Base-by-base conservation (phyloP, 2,888 invertebrate genomes). In the Rhagonycha fulva region DNA sequence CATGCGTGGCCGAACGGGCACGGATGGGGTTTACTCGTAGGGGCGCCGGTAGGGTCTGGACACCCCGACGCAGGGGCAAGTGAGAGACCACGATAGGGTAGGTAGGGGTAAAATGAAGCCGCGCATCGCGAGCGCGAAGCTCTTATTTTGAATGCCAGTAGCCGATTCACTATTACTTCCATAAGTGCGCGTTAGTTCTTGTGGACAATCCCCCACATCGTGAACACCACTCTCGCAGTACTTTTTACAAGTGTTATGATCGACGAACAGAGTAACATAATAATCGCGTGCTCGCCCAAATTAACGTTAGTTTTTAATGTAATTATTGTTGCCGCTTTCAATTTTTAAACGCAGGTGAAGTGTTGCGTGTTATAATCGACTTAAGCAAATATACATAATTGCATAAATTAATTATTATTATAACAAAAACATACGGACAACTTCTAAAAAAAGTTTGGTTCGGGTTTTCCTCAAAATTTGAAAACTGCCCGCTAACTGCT, bases 1-100 rank as follows among this genome's bases (percentile, higher is more conserved):
- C 88, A 88, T 88, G 88, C 88, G 88, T 88, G 86, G 85, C 85
- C 84, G 84, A 80, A 79, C 82, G 82, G 77, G 82, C 84, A 83
- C 82, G 84, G 84, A 84, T 84, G 83, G 84, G 84, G 83, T 84
- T 83, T 83, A 84, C 84, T 85, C 85, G 84, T 84, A 83, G 85
- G 85, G 85, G 82, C 78, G 76, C 83, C 83, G 83, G 82, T 76
- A 78, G 76, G 79, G 77, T 73, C 82, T 81, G 82, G 83, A 80
- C 70, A 79, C 76, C 78, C 83, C 78, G 83, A 83, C 81, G 82
- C 83, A 80, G 82, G 83, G 82, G 82, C 83, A 83, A 83, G 84
- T 80, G 82, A 78, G 82, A 82, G 82, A 81, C 80, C 81, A 82
- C 82, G 83, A 81, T 79, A 83, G 85, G 85, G 87, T 87, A 87